A percentile compares a stretch with the other conserved stretches of the same genome.
These are phyloP conservation scores for Paguma larvata DNA, from an alignment of 2,797 vertebrate species.

Conservation along the genomic window DNA sequence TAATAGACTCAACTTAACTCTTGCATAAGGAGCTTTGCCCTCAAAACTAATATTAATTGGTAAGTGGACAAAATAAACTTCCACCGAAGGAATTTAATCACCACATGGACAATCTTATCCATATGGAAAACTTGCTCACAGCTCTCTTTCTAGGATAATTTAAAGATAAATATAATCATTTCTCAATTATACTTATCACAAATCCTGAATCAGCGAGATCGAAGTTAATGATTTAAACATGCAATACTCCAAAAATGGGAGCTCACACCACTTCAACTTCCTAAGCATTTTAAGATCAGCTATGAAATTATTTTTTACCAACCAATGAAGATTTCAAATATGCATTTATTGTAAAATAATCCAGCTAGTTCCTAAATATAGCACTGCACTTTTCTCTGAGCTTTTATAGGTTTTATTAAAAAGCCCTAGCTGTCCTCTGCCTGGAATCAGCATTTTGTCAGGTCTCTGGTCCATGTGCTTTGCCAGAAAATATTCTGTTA, in stretches of 20 bases:
- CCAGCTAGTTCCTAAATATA: not conserved
- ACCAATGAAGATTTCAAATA: not conserved
- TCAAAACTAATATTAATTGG: not conserved
- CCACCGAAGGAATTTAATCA: not conserved
- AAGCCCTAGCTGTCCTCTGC: not conserved
- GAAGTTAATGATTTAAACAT: constrained; percentile 2
- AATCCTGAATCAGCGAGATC: not conserved
- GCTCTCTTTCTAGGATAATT: not conserved
- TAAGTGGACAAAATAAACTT: not conserved
- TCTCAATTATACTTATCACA: not conserved
- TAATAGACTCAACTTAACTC: not conserved
- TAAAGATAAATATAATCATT: not conserved
- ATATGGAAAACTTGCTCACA: not conserved
- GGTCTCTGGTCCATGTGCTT: not conserved
- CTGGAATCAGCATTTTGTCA: constrained; percentile 25
- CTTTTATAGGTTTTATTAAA: not conserved
- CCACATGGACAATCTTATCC: not conserved
- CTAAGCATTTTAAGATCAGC: not conserved
- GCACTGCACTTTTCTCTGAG: not conserved
- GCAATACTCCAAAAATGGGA: not conserved
- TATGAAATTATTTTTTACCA: constrained; percentile 43
- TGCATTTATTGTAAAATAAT: not conserved
- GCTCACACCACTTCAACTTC: not conserved
- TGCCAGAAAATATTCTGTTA: constrained; percentile 38
- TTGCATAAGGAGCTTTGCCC: not conserved